These are phyloP conservation scores for Antechinus flavipes DNA, from an alignment of 2,113 vertebrate genomes.

Conservation along the genomic window DNA sequence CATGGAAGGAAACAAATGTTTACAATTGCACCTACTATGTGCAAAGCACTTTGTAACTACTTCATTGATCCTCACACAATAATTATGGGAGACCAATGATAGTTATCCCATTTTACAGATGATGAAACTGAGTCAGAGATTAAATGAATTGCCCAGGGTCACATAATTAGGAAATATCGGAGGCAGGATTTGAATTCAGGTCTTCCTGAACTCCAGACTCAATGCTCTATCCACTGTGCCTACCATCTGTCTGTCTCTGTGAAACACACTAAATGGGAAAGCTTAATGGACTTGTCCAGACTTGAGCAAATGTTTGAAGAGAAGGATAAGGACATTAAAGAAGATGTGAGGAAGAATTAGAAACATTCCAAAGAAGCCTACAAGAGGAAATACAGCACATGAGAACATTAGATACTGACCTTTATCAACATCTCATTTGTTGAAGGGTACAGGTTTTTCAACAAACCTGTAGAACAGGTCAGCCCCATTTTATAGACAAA, in stretches of 20 bases:
- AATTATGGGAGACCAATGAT: background rate
- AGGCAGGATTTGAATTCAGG: background rate
- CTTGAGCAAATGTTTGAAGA: background rate
- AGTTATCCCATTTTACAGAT: background rate
- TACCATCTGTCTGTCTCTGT: background rate
- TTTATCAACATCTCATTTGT: background rate
- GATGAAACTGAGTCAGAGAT: background rate
- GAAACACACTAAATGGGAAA: background rate
- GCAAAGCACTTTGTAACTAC: background rate
- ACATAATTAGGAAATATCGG: background rate
- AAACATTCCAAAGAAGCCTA: background rate
- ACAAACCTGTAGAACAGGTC: background rate
- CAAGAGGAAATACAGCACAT: background rate
- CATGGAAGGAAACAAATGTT: rapidly evolving
- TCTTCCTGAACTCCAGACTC: background rate
- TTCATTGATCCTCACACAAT: background rate
- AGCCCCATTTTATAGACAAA: background rate
- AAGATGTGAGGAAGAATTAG: background rate
- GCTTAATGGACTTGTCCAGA: rapidly evolving
- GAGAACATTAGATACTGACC: background rate
- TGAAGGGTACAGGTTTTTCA: background rate
- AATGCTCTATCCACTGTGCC: background rate
- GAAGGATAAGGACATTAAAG: background rate
- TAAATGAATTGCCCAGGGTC: background rate
- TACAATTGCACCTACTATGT: background rate